These are phyloP conservation scores for Ceratosolen fusciceps DNA, from an alignment of 1,140 invertebrate genomes.

Conservation along the genomic window DNA sequence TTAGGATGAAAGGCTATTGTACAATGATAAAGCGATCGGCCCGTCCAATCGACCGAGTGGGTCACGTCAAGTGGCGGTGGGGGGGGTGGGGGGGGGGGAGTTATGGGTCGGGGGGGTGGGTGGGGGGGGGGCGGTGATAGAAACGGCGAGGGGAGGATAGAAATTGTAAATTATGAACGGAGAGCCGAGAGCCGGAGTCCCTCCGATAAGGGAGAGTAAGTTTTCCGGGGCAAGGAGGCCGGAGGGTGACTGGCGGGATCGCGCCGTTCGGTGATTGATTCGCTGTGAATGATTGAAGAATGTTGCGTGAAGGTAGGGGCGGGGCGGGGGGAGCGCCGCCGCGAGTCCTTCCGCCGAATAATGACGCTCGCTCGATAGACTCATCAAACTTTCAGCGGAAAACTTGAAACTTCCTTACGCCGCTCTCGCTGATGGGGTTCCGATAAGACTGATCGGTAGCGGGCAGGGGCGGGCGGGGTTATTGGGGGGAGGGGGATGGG, in stretches of 20 bases:
- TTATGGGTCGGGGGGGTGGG: not conserved
- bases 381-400: conserved; percentile 67
- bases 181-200: too few species aligned
- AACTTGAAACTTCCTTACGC: conserved; percentile 57
- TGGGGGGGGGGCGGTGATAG: not conserved
- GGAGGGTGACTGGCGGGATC: conserved; percentile 69
- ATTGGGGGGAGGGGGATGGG: too few species aligned
- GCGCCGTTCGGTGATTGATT: conserved; percentile 70
- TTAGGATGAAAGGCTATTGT: not conserved
- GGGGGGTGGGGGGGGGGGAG: not conserved
- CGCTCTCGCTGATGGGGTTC: too few species aligned
- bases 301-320: conserved; percentile 50
- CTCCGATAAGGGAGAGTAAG: conserved; percentile 54
- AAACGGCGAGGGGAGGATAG: not conserved
- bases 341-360: conserved; percentile 59
- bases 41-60: not conserved
- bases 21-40: conserved; percentile 42
- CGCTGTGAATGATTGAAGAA: conserved; percentile 72
- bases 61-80: conserved; percentile 9
- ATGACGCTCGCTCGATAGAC: conserved; percentile 69
- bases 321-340: conserved; percentile 26
- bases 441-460: too few species aligned
- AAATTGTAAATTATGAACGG: too few species aligned
- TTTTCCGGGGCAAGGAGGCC: conserved; percentile 60
- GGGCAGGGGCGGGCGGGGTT: too few species aligned